phyloP scores from a whole-genome alignment of 2,113 vertebrate species.

The Cacatua alba region DNA sequence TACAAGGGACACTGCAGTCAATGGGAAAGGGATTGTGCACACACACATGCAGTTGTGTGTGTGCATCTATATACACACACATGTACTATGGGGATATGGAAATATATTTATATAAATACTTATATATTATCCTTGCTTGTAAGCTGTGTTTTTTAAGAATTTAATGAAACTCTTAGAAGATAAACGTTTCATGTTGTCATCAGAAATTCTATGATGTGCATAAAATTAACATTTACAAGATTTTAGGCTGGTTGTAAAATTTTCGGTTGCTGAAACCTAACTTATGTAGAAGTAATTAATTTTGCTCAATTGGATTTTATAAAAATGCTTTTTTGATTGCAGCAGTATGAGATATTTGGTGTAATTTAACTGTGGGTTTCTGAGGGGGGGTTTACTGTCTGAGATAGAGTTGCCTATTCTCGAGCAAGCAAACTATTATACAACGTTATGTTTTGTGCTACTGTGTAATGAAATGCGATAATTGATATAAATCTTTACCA shows the following conservation, averaged over 20 bases:
- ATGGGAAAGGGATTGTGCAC: rapidly evolving
- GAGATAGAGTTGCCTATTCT: constrained; percentile 25
- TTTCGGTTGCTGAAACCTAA: constrained; percentile 1
- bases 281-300: constrained; percentile 34
- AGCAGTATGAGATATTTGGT: not conserved
- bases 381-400: not conserved
- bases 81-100: not conserved
- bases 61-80: not conserved
- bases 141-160: not conserved
- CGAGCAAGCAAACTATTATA: not conserved
- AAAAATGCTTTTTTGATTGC: constrained; percentile 23
- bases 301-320: constrained; percentile 38
- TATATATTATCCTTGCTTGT: not conserved
- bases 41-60: not conserved
- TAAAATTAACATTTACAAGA: not conserved
- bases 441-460: not conserved
- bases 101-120: not conserved
- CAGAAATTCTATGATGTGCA: constrained; percentile 4
- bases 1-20: not conserved
- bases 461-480: constrained; percentile 55
- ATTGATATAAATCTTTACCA: constrained; percentile 54
- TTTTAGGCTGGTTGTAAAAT: not conserved
- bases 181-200: not conserved
- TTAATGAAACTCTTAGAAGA: not conserved
- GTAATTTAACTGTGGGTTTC: constrained; percentile 39